Conservation (phyloP, 2,888 invertebrate species). For the Bugulina stolonifera region DNA sequence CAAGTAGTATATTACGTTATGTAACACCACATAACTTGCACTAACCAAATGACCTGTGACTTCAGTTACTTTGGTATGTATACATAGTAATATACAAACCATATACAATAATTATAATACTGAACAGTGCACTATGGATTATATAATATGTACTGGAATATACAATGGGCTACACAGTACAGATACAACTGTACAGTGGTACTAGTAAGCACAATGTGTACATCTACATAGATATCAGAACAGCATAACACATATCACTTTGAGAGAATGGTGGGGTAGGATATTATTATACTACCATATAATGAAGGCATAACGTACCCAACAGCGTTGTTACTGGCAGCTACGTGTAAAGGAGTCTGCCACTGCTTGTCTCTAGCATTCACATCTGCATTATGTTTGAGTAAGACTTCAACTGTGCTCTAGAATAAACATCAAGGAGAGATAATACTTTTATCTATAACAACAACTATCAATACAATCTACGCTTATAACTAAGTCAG, state of each 20-base stretch:
- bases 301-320: neutral
- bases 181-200: neutral
- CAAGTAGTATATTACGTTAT: no score
- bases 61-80: neutral
- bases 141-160: neutral
- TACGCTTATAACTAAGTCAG: no score
- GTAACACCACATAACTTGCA: no score
- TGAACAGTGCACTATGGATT: neutral
- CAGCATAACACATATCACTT: neutral
- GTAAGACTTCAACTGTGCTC: slow-evolving; percentile 55
- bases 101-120: neutral
- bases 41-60: no score
- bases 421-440: no score
- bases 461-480: no score
- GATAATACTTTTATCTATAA: no score
- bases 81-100: neutral
- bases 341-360: slow-evolving; percentile 61
- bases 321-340: slow-evolving; percentile 62
- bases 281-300: neutral
- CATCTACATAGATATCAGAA: neutral
- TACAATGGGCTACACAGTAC: neutral
- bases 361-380: slow-evolving; percentile 61
- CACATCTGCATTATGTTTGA: slow-evolving; percentile 60
- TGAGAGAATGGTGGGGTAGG: neutral
- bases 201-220: neutral